Base-by-base conservation (phyloP, 2,888 invertebrate species). In the Nemotelus pantherinus region DNA sequence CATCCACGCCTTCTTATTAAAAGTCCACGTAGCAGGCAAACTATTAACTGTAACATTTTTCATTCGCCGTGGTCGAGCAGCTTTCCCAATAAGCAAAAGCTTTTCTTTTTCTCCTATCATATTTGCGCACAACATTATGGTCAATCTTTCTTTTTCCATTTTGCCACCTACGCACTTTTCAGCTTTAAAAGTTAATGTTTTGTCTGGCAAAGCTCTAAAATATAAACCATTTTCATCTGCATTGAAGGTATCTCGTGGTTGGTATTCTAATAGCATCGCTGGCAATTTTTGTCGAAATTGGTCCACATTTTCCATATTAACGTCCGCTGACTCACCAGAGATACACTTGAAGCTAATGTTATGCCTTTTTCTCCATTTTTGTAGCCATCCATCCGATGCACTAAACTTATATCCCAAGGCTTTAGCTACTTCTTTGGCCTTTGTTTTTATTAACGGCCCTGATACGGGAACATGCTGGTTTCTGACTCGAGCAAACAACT, bases 71-170 rank as follows among this genome's bases (percentile, higher is more conserved):
- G 83, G 82, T 10, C 82, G 82, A 82, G 81, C 80, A 41, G 82
- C 81, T 82, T 84, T 84, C 70, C 83, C 83, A 79, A 84, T 83
- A 43, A 84, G 82, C 48, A 85, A 58, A 39, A 71, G 80, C 77
- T 83, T 82, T 80, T 80, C 80, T 83, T 84, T 84, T 80, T 83
- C 82, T 65, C 84, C 84, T 80, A 77, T 80, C 81, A 83, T 83
- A 80, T 84, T 84, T 2, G 82, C 82, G 80, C 82, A 82, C 50
- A 84, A 81, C 67, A 85, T 79, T 67, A 85, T 82, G 9, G 84
- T 85, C 64, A 84, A 79, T 77, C 83, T 80, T 45, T 81, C 81
- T 78, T 84, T 82, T 44, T 81, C 81, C 10, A 82, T n/a, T 77
- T 84, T 83, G 75, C 82, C 84, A 64, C 82, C 82, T 2, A 53